phyloP scores from a whole-genome alignment of 2,797 vertebrate species.

The Furcifer pardalis region DNA sequence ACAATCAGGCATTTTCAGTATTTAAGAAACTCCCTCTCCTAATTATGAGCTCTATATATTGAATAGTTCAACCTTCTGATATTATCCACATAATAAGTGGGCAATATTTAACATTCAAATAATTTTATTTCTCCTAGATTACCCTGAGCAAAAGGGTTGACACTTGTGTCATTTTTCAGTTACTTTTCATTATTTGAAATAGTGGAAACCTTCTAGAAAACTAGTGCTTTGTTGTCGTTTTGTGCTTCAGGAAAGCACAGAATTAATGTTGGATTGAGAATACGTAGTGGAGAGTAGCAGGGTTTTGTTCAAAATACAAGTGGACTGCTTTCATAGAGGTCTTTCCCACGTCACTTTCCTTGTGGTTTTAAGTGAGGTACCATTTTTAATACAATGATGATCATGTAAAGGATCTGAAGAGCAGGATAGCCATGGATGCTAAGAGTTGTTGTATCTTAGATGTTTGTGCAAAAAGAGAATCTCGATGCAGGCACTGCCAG shows the following conservation, averaged over 20 bases:
- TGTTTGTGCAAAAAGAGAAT: not conserved
- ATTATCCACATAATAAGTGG: not conserved
- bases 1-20: too few relatives aligned
- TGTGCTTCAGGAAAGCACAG: not conserved
- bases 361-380: not conserved
- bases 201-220: not conserved
- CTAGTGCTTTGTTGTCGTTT: not conserved
- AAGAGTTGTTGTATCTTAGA: not conserved
- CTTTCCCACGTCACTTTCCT: not conserved
- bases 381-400: not conserved
- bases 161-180: not conserved
- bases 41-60: too few relatives aligned
- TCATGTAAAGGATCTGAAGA: not conserved
- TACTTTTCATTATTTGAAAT: not conserved
- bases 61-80: too few relatives aligned
- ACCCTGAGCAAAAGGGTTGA: not conserved
- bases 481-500: not conserved
- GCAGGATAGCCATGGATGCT: not conserved
- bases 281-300: not conserved
- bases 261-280: not conserved
- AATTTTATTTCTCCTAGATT: not conserved
- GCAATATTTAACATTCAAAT: not conserved
- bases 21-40: too few relatives aligned
- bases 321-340: not conserved
- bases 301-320: not conserved